Percentiles rank a stretch among this genome's conserved stretches.
phyloP scores from a whole-genome alignment of 2,797 vertebrate genomes.

The Eleutherodactylus coqui region DNA sequence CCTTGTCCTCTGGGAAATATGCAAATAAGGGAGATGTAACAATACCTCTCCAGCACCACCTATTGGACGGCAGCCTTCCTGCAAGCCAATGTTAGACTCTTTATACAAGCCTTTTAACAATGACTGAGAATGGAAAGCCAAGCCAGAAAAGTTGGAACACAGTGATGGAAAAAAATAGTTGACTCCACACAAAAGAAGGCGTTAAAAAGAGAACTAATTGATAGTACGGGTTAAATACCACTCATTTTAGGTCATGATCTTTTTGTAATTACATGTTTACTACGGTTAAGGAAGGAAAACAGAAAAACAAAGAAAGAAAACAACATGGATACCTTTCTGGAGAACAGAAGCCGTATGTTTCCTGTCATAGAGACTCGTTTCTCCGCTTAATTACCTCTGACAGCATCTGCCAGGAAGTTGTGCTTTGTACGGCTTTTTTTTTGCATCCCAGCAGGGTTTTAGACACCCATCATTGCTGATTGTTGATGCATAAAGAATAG shows the following conservation, averaged over 20 bases:
- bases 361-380: constrained; percentile 38
- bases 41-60: no score
- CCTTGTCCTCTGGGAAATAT: no score
- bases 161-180: no score
- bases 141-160: no score
- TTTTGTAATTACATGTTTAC: background rate
- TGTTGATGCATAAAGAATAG: constrained; percentile 57
- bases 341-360: constrained; percentile 38
- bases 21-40: no score
- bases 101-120: no score
- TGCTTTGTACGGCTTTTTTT: constrained; percentile 38
- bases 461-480: constrained; percentile 57
- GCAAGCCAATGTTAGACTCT: no score
- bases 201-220: background rate
- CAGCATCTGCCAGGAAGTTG: constrained; percentile 58
- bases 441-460: constrained; percentile 34
- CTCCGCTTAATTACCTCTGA: constrained; percentile 56
- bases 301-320: background rate
- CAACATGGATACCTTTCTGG: background rate
- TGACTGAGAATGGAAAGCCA: no score
- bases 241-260: background rate
- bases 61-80: no score
- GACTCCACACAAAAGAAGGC: no score
- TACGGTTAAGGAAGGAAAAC: constrained; percentile 14
- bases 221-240: background rate